Evolutionary conservation across 2,888 invertebrate genomes (phyloP).

Genomic region (Trichopoda pennipes): DNA sequence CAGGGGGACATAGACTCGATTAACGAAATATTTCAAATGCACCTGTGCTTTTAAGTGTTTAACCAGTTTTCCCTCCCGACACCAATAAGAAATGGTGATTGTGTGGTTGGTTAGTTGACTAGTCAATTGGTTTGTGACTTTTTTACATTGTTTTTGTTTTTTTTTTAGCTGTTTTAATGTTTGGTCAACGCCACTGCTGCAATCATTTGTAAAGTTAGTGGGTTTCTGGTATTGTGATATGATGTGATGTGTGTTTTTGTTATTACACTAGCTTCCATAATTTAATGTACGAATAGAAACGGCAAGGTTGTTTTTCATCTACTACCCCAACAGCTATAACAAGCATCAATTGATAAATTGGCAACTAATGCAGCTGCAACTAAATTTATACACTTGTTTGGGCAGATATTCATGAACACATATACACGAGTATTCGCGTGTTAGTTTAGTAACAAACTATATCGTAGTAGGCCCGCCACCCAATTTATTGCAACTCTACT

Average conservation of each 20-base stretch:
- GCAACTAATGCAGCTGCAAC: constrained; percentile 69
- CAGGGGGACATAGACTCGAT: constrained; percentile 56
- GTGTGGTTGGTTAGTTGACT: constrained; percentile 42
- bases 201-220: constrained; percentile 66
- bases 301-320: constrained; percentile 64
- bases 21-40: constrained; percentile 59
- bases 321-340: constrained; percentile 62
- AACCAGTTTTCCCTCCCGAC: constrained; percentile 60
- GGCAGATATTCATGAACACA: background rate
- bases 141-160: constrained; percentile 15
- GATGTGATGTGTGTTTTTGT: constrained; percentile 13
- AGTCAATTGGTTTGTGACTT: constrained; percentile 49
- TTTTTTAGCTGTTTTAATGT: constrained; percentile 12
- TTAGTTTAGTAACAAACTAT: constrained; percentile 25
- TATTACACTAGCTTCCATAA: constrained; percentile 56
- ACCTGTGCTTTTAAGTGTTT: constrained; percentile 67
- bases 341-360: constrained; percentile 69
- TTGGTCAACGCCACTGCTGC: constrained; percentile 51
- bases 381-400: constrained; percentile 56
- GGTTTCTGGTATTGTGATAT: constrained; percentile 58
- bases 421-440: constrained; percentile 9
- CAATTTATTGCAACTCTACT: constrained; percentile 42
- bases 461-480: constrained; percentile 55
- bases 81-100: constrained; percentile 54
- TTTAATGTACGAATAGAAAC: constrained; percentile 56